Conservation (phyloP, 2,888 invertebrate genomes). For the Thymelicus acteon region DNA sequence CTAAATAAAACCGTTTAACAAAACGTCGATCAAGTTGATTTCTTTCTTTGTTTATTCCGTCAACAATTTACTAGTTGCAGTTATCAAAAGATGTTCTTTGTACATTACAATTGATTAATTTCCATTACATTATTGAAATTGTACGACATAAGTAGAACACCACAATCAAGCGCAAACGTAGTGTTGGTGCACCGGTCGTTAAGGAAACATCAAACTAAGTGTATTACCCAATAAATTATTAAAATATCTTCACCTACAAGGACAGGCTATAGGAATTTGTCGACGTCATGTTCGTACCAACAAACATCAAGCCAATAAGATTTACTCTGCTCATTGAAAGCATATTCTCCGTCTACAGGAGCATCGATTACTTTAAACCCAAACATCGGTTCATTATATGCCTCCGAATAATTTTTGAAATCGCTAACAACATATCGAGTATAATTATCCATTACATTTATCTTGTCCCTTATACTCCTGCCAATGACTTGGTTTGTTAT, state of each 20-base stretch:
- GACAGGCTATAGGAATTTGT: not conserved
- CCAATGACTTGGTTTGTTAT: constrained; percentile 2
- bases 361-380: constrained; percentile 10
- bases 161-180: not conserved
- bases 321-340: constrained; percentile 31
- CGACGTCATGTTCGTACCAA: constrained; percentile 16
- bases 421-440: not conserved
- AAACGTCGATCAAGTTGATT: not conserved
- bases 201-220: not conserved
- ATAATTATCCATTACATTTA: not conserved
- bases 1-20: no score
- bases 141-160: not conserved
- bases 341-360: constrained; percentile 20
- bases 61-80: not conserved
- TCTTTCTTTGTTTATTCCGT: not conserved
- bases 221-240: not conserved
- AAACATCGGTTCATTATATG: not conserved
- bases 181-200: not conserved
- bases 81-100: not conserved
- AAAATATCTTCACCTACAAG: not conserved
- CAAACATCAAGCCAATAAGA: constrained; percentile 16
- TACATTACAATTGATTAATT: not conserved
- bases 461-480: not conserved
- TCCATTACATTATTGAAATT: constrained; percentile 2
- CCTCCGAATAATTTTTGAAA: constrained; percentile 15